These are phyloP conservation scores for Bambusicola thoracicus DNA, from an alignment of 2,113 vertebrate genomes.

Conservation along the genomic window DNA sequence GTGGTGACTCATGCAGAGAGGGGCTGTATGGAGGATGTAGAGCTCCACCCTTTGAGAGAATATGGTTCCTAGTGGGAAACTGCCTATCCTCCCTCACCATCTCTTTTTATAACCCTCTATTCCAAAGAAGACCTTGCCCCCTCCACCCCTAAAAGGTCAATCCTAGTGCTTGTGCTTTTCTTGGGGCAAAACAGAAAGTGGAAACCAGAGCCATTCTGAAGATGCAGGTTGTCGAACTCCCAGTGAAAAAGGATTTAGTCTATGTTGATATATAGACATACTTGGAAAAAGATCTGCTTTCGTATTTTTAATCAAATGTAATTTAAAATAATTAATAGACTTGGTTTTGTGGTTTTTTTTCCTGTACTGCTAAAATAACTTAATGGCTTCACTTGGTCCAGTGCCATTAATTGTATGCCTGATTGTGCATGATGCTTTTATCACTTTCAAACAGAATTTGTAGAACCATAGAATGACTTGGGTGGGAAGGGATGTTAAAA, in stretches of 20 bases:
- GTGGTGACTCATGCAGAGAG: neutral
- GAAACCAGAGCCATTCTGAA: neutral
- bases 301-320: neutral
- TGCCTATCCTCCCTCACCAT: neutral
- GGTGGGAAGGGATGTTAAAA: neutral
- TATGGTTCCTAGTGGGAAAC: neutral
- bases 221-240: neutral
- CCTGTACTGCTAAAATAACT: neutral
- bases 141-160: neutral
- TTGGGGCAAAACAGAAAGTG: neutral
- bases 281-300: neutral
- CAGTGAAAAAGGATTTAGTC: neutral
- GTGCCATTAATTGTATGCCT: neutral
- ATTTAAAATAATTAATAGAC: neutral
- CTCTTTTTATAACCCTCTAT: neutral
- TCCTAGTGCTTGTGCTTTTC: neutral
- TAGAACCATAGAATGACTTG: neutral
- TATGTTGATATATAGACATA: neutral
- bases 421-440: neutral
- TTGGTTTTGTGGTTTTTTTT: neutral
- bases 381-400: neutral
- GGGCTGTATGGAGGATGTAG: rapidly evolving
- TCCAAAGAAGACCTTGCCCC: neutral
- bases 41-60: rapidly evolving
- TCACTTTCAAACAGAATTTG: neutral